phyloP scores from a whole-genome alignment of 2,888 invertebrate genomes.

The Pachliopta kotzebuea region DNA sequence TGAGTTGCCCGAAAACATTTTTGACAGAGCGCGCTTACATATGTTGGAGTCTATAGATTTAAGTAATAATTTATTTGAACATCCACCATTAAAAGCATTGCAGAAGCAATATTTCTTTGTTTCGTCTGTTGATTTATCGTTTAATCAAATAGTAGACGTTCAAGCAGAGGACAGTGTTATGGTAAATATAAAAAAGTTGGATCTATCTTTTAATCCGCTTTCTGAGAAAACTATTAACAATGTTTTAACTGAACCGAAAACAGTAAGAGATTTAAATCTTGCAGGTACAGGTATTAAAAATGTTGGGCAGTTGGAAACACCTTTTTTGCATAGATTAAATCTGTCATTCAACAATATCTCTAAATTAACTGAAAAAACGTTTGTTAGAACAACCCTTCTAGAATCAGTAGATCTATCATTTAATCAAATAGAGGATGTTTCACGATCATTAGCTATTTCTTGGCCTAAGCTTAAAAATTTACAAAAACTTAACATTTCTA shows the following conservation, averaged over 20 bases:
- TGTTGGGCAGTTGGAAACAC: constrained; percentile 88
- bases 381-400: constrained; percentile 89
- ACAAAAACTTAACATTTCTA: constrained; percentile 88
- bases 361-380: constrained; percentile 83
- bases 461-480: constrained; percentile 87
- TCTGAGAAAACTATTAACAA: constrained; percentile 86
- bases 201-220: constrained; percentile 92
- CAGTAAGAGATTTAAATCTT: constrained; percentile 89
- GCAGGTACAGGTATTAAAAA: constrained; percentile 88
- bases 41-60: constrained; percentile 91
- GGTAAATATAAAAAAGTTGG: constrained; percentile 92
- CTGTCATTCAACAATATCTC: constrained; percentile 88
- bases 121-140: constrained; percentile 87
- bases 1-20: constrained; percentile 90
- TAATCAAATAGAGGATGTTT: constrained; percentile 83
- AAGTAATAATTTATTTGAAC: constrained; percentile 87
- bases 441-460: constrained; percentile 81
- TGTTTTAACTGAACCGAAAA: constrained; percentile 93
- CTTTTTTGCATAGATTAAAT: constrained; percentile 89
- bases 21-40: constrained; percentile 89
- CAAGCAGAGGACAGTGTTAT: constrained; percentile 92
- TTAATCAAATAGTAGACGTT: constrained; percentile 88
- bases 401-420: constrained; percentile 88
- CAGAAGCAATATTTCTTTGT: constrained; percentile 92
- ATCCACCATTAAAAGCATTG: constrained; percentile 89